These are phyloP conservation scores for Choreutis nemorana DNA, from an alignment of 2,888 invertebrate genomes.

Conservation along the genomic window DNA sequence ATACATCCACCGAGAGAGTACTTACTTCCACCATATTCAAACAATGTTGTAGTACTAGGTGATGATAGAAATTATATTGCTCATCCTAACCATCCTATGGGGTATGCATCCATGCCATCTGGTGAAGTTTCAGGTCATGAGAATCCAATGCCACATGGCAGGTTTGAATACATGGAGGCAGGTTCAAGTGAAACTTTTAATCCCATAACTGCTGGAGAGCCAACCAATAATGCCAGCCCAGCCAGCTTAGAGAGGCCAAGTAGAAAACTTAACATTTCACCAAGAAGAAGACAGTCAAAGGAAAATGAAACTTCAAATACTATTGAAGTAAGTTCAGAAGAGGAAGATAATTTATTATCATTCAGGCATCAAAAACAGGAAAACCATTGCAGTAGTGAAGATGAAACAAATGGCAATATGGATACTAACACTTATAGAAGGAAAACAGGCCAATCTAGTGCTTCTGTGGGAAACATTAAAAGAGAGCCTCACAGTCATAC, in stretches of 20 bases:
- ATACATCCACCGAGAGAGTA: constrained; percentile 27
- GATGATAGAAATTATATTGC: constrained; percentile 31
- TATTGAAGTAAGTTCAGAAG: constrained; percentile 60
- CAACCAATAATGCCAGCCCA: constrained; percentile 13
- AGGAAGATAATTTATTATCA: constrained; percentile 43
- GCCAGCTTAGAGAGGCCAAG: constrained; percentile 44
- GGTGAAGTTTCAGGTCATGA: too few species aligned
- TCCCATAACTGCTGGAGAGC: too few species aligned
- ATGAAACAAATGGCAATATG: neutral
- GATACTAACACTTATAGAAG: neutral
- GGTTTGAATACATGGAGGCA: too few species aligned
- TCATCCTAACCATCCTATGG: constrained; percentile 28
- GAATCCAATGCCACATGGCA: too few species aligned
- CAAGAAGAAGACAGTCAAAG: constrained; percentile 44
- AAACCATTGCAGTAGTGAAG: neutral
- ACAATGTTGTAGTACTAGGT: constrained; percentile 29
- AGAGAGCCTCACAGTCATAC: constrained; percentile 28
- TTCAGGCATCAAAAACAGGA: constrained; percentile 12
- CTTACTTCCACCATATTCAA: constrained; percentile 25
- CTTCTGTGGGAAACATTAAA: constrained; percentile 28
- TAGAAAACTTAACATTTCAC: constrained; percentile 51
- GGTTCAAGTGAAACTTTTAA: too few species aligned
- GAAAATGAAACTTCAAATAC: constrained; percentile 37
- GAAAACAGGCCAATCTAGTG: neutral
- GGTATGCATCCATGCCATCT: constrained; percentile 21